Conservation (phyloP, 2,797 vertebrate genomes). For the Crocodylus rhombifer region DNA sequence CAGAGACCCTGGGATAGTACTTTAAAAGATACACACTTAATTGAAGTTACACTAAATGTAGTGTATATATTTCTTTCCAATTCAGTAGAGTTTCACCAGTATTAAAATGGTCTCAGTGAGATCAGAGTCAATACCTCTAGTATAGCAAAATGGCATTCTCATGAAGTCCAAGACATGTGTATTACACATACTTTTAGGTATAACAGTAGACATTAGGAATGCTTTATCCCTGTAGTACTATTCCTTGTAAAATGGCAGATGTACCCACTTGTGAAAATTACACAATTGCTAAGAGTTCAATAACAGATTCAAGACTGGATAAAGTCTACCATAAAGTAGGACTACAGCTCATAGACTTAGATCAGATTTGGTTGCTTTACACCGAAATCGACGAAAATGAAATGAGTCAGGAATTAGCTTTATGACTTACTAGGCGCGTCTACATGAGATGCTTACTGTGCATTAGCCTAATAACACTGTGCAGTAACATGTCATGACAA, state of each 20-base stretch:
- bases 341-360: background rate
- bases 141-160: background rate
- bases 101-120: background rate
- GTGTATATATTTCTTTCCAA: background rate
- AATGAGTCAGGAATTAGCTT: background rate
- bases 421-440: background rate
- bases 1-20: background rate
- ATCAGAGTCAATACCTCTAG: background rate
- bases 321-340: background rate
- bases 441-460: too few relatives aligned
- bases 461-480: too few relatives aligned
- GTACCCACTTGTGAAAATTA: background rate
- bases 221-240: background rate
- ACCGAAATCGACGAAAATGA: background rate
- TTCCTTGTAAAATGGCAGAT: background rate
- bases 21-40: background rate
- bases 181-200: background rate
- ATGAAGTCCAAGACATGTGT: background rate
- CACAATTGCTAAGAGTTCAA: background rate
- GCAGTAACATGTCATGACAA: too few relatives aligned
- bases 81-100: background rate
- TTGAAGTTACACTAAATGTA: background rate
- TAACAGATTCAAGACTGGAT: background rate
- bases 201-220: background rate
- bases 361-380: background rate